These are phyloP conservation scores for Hippasteria phrygiana DNA, from an alignment of 53 echinoderm and acorn worm species.

Conservation along the genomic window DNA sequence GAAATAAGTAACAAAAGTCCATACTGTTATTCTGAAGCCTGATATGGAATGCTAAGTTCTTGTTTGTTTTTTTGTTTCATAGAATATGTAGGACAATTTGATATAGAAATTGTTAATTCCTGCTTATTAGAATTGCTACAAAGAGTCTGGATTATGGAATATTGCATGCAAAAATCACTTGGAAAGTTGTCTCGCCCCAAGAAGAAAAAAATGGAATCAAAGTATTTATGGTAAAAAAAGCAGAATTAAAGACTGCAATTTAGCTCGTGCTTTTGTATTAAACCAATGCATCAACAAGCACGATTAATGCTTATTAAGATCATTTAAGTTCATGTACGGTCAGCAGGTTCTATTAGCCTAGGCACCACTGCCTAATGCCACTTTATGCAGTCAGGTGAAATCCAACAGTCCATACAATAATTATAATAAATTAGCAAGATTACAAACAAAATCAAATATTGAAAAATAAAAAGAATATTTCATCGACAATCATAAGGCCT, in stretches of 20 bases:
- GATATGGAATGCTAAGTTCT: not conserved
- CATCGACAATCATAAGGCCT: constrained; percentile 43
- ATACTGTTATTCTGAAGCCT: not conserved
- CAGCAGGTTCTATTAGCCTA: too few species aligned
- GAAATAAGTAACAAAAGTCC: not conserved
- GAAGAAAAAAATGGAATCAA: not conserved
- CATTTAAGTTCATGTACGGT: too few species aligned
- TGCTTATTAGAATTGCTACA: constrained; percentile 15
- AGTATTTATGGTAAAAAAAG: not conserved
- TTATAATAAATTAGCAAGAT: constrained; percentile 31
- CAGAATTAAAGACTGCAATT: too few species aligned
- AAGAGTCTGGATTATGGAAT: constrained; percentile 45
- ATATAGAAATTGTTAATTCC: not conserved
- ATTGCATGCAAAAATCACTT: constrained; percentile 58
- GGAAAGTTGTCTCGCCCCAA: not conserved
- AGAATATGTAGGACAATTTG: not conserved
- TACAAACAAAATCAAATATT: not conserved
- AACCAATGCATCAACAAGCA: too few species aligned
- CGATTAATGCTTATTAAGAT: too few species aligned
- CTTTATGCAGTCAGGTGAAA: not conserved
- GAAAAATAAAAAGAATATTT: constrained; percentile 3
- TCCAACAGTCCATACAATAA: not conserved
- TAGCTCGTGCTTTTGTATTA: too few species aligned
- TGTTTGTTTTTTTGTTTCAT: too few species aligned
- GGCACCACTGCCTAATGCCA: not conserved